Base-by-base conservation (phyloP, 2,888 invertebrate species). In the Campoplex capitator region DNA sequence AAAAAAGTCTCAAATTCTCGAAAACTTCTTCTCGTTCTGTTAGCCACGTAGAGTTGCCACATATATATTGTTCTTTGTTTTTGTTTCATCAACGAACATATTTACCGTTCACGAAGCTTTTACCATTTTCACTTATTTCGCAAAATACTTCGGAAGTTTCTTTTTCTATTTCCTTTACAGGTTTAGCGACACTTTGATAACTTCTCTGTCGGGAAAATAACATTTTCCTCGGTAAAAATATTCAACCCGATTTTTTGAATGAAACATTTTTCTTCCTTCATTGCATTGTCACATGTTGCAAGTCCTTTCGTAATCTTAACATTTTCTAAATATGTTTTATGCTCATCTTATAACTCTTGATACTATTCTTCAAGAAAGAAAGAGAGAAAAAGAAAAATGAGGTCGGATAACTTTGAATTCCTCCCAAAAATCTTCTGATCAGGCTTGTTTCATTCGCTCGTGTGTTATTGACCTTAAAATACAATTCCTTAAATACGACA, bases 131-230 rank as follows among this genome's bases (percentile, higher is more conserved):
- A 18, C 48, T 56, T 32, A 42, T 65, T 42, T n/a, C 16, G n/a
- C 65, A 28, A 76, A 73, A 81, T 76, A 45, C 45, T 75, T 81
- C 8, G n/a, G n/a, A 81, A 73, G 23, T 58, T 75, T 79, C 70
- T 70, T 58, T 18, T 38, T 35, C 3, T 35, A 51, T 35, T 73
- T 42, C 7, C 23, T 74, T 6, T 58, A 28, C 16, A 13, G 18
- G 18, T 62, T 56, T 42, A 16, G 3, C n/a, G 45, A 18, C n/a
- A 23, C 23, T 56, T 23, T 6, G 23, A 56, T 23, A 56, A 23
- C 1, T 23, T 23, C 56, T 54, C 23, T 23, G 23, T 23, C n/a
- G 9, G 11, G 8, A 23, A 56, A 56, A 56, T 56, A 56, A 16
- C 51, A 51, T 16, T 16, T 51, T 51, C 16, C 0, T 42, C 3